phyloP scores from a whole-genome alignment of 2,797 vertebrate species.

The Gallinago stenura region DNA sequence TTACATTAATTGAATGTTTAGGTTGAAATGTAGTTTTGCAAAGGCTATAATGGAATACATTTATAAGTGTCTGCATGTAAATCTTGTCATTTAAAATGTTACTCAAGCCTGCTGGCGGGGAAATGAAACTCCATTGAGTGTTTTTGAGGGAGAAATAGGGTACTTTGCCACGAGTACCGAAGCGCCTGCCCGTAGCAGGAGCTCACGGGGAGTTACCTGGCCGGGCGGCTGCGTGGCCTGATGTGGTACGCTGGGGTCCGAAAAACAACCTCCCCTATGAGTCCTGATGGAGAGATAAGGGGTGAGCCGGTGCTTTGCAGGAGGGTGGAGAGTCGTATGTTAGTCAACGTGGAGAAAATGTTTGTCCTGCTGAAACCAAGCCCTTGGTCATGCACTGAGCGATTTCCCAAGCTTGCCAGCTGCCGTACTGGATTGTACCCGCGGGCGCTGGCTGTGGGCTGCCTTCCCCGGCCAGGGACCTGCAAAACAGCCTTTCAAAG shows the following conservation, averaged over 20 bases:
- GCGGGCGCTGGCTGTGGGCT: conserved; percentile 61
- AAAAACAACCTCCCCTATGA: conserved; percentile 14
- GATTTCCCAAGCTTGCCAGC: conserved; percentile 78
- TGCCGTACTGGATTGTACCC: conserved; percentile 73
- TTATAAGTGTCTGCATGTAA: conserved; percentile 70
- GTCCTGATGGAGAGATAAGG: conserved; percentile 70
- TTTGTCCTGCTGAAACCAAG: conserved; percentile 78
- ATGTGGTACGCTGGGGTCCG: background rate
- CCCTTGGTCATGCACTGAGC: conserved; percentile 59
- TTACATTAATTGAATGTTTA: conserved; percentile 83
- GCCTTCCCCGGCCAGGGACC: conserved; percentile 34
- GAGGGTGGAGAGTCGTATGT: conserved; percentile 33
- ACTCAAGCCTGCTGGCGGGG: conserved; percentile 55
- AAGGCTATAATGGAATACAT: conserved; percentile 74
- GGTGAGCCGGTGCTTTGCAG: background rate
- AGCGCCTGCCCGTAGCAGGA: background rate
- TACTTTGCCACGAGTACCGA: accelerated
- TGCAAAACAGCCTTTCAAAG: conserved; percentile 24
- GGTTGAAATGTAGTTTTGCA: conserved; percentile 76
- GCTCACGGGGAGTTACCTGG: background rate
- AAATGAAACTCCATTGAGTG: conserved; percentile 15
- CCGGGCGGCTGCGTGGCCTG: accelerated
- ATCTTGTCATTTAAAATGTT: conserved; percentile 69
- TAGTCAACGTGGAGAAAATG: background rate
- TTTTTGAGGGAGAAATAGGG: conserved; percentile 26